These are phyloP conservation scores for Elanus axillaris DNA, from an alignment of 2,113 vertebrate species.

Conservation along the genomic window DNA sequence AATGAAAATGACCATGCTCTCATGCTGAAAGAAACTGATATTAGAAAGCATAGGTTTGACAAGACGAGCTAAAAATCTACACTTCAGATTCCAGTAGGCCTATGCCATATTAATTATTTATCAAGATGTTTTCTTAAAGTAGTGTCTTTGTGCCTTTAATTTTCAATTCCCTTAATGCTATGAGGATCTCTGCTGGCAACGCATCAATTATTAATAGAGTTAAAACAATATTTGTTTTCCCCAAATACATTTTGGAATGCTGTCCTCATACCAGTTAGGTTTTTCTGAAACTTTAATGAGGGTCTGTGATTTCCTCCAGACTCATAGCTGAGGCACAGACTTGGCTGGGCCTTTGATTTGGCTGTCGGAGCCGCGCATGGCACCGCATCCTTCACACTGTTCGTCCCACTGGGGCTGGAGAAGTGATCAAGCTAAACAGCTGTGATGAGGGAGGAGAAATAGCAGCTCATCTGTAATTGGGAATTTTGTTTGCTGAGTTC, in stretches of 20 bases:
- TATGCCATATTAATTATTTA: conserved; percentile 66
- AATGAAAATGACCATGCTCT: not conserved
- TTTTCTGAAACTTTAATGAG: conserved; percentile 40
- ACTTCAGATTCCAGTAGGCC: conserved; percentile 7
- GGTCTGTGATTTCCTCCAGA: conserved; percentile 31
- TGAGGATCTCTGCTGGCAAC: conserved; percentile 68
- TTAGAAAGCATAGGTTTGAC: conserved; percentile 13
- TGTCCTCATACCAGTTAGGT: conserved; percentile 30
- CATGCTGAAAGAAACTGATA: not conserved
- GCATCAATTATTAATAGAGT: conserved; percentile 75
- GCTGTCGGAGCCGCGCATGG: not conserved
- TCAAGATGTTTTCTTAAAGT: conserved; percentile 65
- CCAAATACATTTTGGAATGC: conserved; percentile 58
- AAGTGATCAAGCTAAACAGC: not conserved
- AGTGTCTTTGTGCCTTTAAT: conserved; percentile 71
- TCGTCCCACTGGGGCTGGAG: not conserved
- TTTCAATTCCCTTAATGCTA: conserved; percentile 74
- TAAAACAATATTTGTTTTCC: conserved; percentile 79
- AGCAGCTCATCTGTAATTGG: not conserved
- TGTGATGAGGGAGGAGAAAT: not conserved
- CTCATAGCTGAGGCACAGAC: not conserved
- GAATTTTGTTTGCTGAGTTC: conserved; percentile 21
- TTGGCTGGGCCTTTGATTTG: conserved; percentile 3
- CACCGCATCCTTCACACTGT: not conserved
- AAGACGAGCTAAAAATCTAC: conserved; percentile 3